phyloP scores from a whole-genome alignment of 2,888 invertebrate species.

The Megamerina dolium region DNA sequence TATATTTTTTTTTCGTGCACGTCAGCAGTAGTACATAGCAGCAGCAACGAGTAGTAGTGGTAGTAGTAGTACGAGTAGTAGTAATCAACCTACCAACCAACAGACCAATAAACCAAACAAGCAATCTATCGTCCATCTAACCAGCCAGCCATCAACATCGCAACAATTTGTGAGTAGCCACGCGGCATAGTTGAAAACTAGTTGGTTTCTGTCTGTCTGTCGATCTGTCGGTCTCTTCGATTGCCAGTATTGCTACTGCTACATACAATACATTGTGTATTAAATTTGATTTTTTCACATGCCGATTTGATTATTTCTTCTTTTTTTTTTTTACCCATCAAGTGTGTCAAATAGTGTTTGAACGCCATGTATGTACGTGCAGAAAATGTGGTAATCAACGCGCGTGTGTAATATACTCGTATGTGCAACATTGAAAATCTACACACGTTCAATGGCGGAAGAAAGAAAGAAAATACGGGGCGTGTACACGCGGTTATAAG shows the following conservation, averaged over 20 bases:
- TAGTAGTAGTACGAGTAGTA: too few species aligned
- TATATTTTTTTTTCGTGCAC: too few species aligned
- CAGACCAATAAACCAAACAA: not conserved
- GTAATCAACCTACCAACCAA: constrained; percentile 4
- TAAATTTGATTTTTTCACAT: constrained; percentile 4
- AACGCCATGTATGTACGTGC: not conserved
- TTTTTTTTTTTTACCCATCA: constrained; percentile 14
- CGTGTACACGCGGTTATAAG: not conserved
- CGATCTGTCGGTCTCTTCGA: too few species aligned
- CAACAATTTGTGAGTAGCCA: too few species aligned
- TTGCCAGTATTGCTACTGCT: too few species aligned
- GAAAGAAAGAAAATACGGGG: not conserved
- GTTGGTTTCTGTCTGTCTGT: too few species aligned
- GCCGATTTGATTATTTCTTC: constrained; percentile 1
- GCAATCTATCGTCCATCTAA: not conserved
- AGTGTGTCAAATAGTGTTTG: constrained; percentile 19
- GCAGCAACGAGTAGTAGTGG: too few species aligned
- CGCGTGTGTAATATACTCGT: not conserved
- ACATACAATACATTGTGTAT: constrained; percentile 3
- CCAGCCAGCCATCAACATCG: too few species aligned
- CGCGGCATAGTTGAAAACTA: too few species aligned
- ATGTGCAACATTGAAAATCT: not conserved
- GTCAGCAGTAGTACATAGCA: too few species aligned
- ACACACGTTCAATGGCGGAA: constrained; percentile 5
- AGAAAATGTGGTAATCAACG: too few species aligned